Percentiles rank a stretch among this genome's conserved stretches.
phyloP scores from a whole-genome alignment of 2,888 invertebrate genomes.

The Craniophora ligustri region DNA sequence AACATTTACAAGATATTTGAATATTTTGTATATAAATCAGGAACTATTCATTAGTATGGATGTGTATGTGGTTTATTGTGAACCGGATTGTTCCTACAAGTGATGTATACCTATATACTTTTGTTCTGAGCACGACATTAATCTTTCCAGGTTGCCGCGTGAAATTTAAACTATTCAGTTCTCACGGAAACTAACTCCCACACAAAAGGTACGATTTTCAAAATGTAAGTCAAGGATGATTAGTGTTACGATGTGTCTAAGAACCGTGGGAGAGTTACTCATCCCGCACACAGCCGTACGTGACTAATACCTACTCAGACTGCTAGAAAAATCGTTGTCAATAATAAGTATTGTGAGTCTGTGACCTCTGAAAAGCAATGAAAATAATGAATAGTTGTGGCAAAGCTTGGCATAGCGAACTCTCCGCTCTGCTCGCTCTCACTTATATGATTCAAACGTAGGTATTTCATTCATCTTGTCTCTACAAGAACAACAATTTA shows the following conservation, averaged over 20 bases:
- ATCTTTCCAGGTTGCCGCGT: constrained; percentile 65
- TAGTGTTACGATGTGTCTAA: constrained; percentile 74
- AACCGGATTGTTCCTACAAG: constrained; percentile 34
- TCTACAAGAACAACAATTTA: constrained; percentile 62
- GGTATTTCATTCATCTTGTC: constrained; percentile 72
- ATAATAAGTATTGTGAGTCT: constrained; percentile 69
- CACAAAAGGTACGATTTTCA: constrained; percentile 85
- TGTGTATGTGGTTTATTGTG: constrained; percentile 23
- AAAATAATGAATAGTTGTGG: constrained; percentile 61
- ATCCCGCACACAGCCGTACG: constrained; percentile 64
- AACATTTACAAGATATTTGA: constrained; percentile 43
- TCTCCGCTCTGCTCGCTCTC: constrained; percentile 46
- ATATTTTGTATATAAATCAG: constrained; percentile 50
- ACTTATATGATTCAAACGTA: constrained; percentile 58
- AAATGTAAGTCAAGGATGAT: constrained; percentile 86
- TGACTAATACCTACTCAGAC: constrained; percentile 61
- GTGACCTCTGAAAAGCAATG: constrained; percentile 60
- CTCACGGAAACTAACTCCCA: constrained; percentile 82
- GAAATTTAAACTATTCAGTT: constrained; percentile 77
- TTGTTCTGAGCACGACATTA: constrained; percentile 63
- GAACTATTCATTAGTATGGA: constrained; percentile 41
- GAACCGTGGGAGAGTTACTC: constrained; percentile 81
- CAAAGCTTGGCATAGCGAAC: constrained; percentile 64
- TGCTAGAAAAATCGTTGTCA: constrained; percentile 63
- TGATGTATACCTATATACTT: constrained; percentile 42